These are phyloP conservation scores for Tetragonisca angustula DNA, from an alignment of 2,888 invertebrate genomes.

Conservation along the genomic window DNA sequence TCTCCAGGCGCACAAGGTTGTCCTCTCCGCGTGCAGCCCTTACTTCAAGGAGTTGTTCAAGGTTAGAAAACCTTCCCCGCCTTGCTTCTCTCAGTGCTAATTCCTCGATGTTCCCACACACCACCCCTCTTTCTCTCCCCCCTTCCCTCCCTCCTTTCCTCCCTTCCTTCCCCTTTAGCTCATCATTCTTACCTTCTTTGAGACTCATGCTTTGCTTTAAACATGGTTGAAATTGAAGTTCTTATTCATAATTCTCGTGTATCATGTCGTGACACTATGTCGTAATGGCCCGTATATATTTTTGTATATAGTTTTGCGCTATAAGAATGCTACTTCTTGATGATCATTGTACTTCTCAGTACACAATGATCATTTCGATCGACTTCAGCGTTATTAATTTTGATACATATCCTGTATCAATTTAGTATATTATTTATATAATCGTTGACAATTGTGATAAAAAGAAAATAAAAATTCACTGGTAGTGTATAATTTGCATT, in stretches of 20 bases:
- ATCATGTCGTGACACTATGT: conserved; percentile 19
- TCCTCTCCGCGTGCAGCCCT: conserved; percentile 94
- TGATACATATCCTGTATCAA: background rate
- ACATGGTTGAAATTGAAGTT: conserved; percentile 28
- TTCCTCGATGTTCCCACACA: conserved; percentile 33
- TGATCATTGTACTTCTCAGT: conserved; percentile 10
- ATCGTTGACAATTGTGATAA: background rate
- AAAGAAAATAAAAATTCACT: background rate
- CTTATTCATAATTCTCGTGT: conserved; percentile 25
- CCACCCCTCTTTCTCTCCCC: conserved; percentile 38
- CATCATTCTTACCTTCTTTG: conserved; percentile 42
- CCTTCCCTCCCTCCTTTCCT: conserved; percentile 40
- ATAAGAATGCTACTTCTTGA: background rate
- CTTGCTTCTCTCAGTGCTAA: conserved; percentile 59
- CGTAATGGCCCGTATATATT: conserved; percentile 15
- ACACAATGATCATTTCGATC: background rate
- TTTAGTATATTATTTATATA: background rate
- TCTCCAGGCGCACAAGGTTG: conserved; percentile 94
- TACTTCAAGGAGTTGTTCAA: conserved; percentile 94
- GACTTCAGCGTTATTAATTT: background rate
- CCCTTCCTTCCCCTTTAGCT: conserved; percentile 47
- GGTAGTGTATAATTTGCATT: background rate
- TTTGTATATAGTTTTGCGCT: conserved; percentile 16
- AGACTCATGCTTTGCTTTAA: conserved; percentile 44
- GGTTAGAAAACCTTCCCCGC: conserved; percentile 86